Percentiles rank a stretch among this genome's conserved stretches.
These are phyloP conservation scores for Eulemur macaco DNA, from an alignment of 2,113 vertebrate genomes.

Conservation along the genomic window DNA sequence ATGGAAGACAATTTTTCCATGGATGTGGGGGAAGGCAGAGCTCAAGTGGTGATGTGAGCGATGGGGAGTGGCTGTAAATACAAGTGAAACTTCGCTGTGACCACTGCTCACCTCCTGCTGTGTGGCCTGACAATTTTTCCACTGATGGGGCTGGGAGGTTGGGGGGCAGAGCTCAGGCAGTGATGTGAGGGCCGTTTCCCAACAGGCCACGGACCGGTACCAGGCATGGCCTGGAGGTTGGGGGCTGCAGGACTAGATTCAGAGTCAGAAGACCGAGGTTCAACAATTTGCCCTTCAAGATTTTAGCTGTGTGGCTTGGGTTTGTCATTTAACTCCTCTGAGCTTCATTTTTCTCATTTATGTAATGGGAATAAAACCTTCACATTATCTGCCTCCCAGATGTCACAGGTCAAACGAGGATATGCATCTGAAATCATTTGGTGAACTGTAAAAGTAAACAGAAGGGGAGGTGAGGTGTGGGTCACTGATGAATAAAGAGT, in stretches of 20 bases:
- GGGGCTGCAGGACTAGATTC: not conserved
- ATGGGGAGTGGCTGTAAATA: too few species aligned
- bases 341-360: not conserved
- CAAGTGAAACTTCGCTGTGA: too few species aligned
- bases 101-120: too few species aligned
- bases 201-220: too few species aligned
- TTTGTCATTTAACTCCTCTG: not conserved
- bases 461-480: not conserved
- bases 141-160: too few species aligned
- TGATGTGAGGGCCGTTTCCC: too few species aligned
- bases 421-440: not conserved
- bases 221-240: too few species aligned
- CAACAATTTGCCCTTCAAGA: not conserved
- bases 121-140: too few species aligned
- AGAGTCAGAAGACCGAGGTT: not conserved
- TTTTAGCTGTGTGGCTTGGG: not conserved
- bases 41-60: too few species aligned
- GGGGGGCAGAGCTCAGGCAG: too few species aligned
- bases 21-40: too few species aligned
- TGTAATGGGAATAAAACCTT: not conserved
- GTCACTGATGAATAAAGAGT: not conserved
- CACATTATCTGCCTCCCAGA: not conserved
- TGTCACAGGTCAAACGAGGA: not conserved
- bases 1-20: too few species aligned
- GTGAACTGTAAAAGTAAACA: not conserved